Evolutionary conservation across 2,888 invertebrate species (phyloP), one percentile per base, ranked within the genome.

Genomic region (Thumatha senex): DNA sequence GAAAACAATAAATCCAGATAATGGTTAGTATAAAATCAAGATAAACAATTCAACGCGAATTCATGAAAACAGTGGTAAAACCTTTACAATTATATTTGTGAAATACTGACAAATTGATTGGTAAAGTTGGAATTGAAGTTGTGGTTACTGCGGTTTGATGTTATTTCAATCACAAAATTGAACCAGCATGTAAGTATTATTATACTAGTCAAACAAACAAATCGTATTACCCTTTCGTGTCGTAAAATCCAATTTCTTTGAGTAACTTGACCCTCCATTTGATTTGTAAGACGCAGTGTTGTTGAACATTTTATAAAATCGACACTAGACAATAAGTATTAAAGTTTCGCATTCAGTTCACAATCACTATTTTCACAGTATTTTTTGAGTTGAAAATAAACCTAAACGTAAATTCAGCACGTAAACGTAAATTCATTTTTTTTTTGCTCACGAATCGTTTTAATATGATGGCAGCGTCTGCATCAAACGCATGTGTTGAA

Each of bases 281-380:
- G 72, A 70, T 64, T 70, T 78, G 52, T 77, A 80, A 40, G 81
- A 81, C 58, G 79, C 79, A 51, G 84, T 79, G 48, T 82, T 84
- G 68, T 85, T 84, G 64, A 88, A 87, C 88, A 88, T 87, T 53
- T 15, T 49, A 24, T 1, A 44, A 42, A 34, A 49, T 40, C 40
- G 51, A 54, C 57, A 46, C 48, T 38, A 39, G 54, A 54, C 57
- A 46, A 46, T 50, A 51, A 35, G 52, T 46, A 46, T 14, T 13
- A 7, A 45, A 36, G n/a, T n/a, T 31, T 10, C 11, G 2, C n/a
- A 38, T 40, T 49, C 49, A 55, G 54, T 54, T 53, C 51, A 48
- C 54, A 48, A 63, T 61, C 52, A 48, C 51, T 51, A 58, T 62
- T 57, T 56, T 56, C 57, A 63, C 60, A 24, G 18, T 24, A 51